Conservation (phyloP, 1,140 invertebrate genomes). For the Drosophila sp. region DNA sequence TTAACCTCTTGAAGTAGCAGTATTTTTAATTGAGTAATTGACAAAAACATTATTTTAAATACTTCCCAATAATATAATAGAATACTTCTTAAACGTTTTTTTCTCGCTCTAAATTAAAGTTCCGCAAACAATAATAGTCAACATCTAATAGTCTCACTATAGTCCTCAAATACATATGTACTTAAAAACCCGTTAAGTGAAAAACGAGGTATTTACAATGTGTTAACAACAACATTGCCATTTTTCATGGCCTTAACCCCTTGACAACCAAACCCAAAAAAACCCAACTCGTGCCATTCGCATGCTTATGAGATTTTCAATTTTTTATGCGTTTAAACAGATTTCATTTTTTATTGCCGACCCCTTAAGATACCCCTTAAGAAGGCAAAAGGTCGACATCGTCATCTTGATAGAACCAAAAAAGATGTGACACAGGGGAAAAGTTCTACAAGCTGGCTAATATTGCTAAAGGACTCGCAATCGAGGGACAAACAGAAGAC, state of each 20-base stretch:
- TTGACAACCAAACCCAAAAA: conserved; percentile 19
- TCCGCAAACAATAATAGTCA: background rate
- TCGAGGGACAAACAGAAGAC: conserved; percentile 24
- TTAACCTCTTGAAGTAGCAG: too few relatives aligned
- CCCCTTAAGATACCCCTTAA: conserved; percentile 27
- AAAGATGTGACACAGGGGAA: conserved; percentile 78
- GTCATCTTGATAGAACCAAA: conserved; percentile 77
- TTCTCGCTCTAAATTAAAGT: conserved; percentile 7
- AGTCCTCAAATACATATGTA: conserved; percentile 58
- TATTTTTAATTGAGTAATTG: too few relatives aligned
- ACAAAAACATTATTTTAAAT: too few relatives aligned
- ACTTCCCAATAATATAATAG: too few relatives aligned
- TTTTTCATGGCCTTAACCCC: conserved; percentile 73
- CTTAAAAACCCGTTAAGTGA: conserved; percentile 83
- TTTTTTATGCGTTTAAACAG: conserved; percentile 84
- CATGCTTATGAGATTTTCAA: conserved; percentile 83
- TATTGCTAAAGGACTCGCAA: conserved; percentile 54
- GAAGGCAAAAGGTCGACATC: conserved; percentile 64
- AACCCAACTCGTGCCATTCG: conserved; percentile 67
- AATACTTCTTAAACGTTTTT: background rate
- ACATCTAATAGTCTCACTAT: background rate
- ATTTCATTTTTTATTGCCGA: conserved; percentile 78
- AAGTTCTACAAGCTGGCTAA: conserved; percentile 56
- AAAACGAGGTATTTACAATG: conserved; percentile 84
- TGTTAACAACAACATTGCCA: conserved; percentile 82